Percentiles rank a stretch among this genome's conserved stretches.
Evolutionary conservation across 2,888 invertebrate species (phyloP).

Genomic region (Smittia aterrima): DNA sequence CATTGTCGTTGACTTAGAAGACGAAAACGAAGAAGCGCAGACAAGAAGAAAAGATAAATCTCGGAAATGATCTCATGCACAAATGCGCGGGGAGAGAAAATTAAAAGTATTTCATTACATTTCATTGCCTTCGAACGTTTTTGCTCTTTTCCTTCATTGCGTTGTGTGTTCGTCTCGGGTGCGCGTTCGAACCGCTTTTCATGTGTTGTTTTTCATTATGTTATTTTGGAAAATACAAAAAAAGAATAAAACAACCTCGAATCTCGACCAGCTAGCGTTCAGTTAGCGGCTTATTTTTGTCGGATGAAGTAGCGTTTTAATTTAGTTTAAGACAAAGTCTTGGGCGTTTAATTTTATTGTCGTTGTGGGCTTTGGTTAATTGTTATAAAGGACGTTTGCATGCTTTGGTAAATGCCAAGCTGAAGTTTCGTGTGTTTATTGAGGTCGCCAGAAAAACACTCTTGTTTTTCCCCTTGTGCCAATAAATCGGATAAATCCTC

Average conservation of each 20-base stretch:
- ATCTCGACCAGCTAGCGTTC: background rate
- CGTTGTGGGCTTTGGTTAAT: background rate
- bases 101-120: conserved; percentile 29
- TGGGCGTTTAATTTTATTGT: background rate
- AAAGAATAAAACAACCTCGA: background rate
- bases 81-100: conserved; percentile 16
- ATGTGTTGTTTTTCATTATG: conserved; percentile 23
- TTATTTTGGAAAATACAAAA: conserved; percentile 8
- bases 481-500: background rate
- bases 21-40: background rate
- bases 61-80: background rate
- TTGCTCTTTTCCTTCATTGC: background rate
- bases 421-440: background rate
- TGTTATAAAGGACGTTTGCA: background rate
- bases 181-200: background rate
- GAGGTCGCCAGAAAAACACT: background rate
- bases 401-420: background rate
- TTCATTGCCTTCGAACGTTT: conserved; percentile 35
- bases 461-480: background rate
- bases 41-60: background rate
- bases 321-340: background rate
- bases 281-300: conserved; percentile 16
- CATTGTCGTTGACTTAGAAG: background rate
- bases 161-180: background rate
- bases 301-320: background rate